Base-by-base conservation (phyloP, 2,888 invertebrate species). In the Schizaphis graminum region DNA sequence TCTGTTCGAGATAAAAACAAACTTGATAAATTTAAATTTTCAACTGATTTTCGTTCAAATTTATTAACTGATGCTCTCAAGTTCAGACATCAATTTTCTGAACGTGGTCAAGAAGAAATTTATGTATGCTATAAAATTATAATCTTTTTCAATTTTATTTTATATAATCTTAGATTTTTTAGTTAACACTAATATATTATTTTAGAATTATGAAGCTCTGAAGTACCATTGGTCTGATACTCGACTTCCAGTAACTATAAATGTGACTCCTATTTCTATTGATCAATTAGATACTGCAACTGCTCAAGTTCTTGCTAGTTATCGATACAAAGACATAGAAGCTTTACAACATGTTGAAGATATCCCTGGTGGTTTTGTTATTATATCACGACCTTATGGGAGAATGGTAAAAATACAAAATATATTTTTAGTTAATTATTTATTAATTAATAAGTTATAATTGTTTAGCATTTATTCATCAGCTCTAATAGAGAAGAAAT, bases 151-250 rank as follows among this genome's bases (percentile, higher is more conserved):
- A 3, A 3, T 21, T 21, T 53, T 91, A 57, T 44, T 56, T 4
- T 57, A 11, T 41, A 88, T 16, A 67, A 28, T 44, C 10, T 87
- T 8, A 49, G 11, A 89, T 84, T 10, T 92, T 13, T 53, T 92
- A 24, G n/a, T 44, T 88, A 13, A 10, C 7, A 44, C 4, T n/a
- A 1, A 57, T 85, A 35, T 35, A 90, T 89, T 47, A 67, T 96
- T 95, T 93, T 96, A 98, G 98, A 97, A 97, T 95, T 99, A 97
- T 96, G 97, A 98, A 96, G 98, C 98, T 11, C 98, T 98, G 96
- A 99, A 99, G 96, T 98, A 98, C 95, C 99, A 99, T 95, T 99
- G 99, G 99, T 98, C 99, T 89, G 99, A 99, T 92, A 98, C 98
- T 67, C 97, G 98, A 95, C 96, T 99, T 86, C 98, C 99, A 0